phyloP scores from a whole-genome alignment of 2,797 vertebrate species.

The Chromobotia macracanthus region DNA sequence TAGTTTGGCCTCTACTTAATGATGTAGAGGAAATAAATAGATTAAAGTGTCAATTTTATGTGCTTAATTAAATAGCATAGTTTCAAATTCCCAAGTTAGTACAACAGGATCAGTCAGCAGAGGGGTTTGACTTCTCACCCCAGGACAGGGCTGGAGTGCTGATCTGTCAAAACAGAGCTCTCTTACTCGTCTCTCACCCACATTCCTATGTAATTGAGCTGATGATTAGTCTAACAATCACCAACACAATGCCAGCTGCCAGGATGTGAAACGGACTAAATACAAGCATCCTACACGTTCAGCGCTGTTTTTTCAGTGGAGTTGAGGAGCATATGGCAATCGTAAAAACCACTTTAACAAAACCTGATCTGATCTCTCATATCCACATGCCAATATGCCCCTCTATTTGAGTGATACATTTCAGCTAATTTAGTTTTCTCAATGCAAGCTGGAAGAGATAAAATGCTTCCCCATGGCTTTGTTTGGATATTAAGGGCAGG shows the following conservation, averaged over 20 bases:
- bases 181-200: constrained; percentile 65
- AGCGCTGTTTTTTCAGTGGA: constrained; percentile 54
- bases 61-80: constrained; percentile 1
- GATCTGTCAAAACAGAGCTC: constrained; percentile 79
- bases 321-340: constrained; percentile 70
- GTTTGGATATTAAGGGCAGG: constrained; percentile 64
- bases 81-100: constrained; percentile 19
- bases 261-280: constrained; percentile 77
- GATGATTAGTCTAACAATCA: constrained; percentile 84
- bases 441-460: constrained; percentile 60
- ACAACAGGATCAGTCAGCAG: constrained; percentile 18
- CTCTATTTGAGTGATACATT: constrained; percentile 69
- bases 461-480: constrained; percentile 49
- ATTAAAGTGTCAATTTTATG: background rate
- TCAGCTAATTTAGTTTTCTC: constrained; percentile 69
- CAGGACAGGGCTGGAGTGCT: constrained; percentile 63
- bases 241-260: constrained; percentile 81
- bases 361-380: constrained; percentile 60
- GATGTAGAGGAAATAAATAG: background rate
- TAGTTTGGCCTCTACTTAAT: background rate
- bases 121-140: constrained; percentile 50
- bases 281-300: constrained; percentile 64
- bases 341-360: constrained; percentile 66
- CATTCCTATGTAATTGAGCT: constrained; percentile 86
- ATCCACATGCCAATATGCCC: constrained; percentile 62